Evolutionary conservation across 92 coral and sea anemone species (phyloP).

Genomic region (Paragorgia papillata): DNA sequence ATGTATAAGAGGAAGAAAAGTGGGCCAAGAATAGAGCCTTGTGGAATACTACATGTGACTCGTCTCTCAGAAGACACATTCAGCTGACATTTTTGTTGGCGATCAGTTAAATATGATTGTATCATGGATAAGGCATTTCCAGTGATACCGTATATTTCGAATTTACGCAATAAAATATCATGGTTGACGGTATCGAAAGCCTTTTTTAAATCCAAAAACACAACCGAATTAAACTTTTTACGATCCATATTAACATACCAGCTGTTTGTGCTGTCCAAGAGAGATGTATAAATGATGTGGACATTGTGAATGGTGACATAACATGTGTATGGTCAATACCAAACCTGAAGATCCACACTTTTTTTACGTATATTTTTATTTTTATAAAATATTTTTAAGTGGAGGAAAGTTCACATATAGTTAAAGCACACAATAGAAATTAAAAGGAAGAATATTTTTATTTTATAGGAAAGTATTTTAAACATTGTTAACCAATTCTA

Average conservation of each 20-base stretch:
- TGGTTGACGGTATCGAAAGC: slow-evolving; percentile 45
- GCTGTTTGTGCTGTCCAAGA: slow-evolving; percentile 49
- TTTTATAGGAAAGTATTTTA: slow-evolving; percentile 23
- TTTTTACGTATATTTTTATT: too few species aligned
- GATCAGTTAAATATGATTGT: slow-evolving; percentile 42
- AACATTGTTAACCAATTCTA: not conserved
- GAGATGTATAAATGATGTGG: too few species aligned
- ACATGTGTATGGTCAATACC: too few species aligned
- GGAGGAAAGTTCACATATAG: too few species aligned
- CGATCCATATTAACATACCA: slow-evolving; percentile 56
- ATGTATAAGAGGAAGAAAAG: slow-evolving; percentile 27
- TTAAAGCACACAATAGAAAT: not conserved
- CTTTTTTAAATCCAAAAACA: slow-evolving; percentile 50
- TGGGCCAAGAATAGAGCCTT: slow-evolving; percentile 44
- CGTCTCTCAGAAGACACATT: slow-evolving; percentile 36
- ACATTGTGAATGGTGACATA: too few species aligned
- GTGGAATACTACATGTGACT: slow-evolving; percentile 37
- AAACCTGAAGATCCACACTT: too few species aligned
- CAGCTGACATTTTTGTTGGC: slow-evolving; percentile 51
- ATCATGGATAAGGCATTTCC: slow-evolving; percentile 27
- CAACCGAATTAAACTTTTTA: slow-evolving; percentile 51
- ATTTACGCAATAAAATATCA: slow-evolving; percentile 28
- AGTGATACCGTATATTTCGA: slow-evolving; percentile 36
- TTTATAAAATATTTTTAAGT: too few species aligned
- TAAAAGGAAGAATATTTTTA: not conserved